These are phyloP conservation scores for Lophura nycthemera DNA, from an alignment of 2,113 vertebrate genomes.

Conservation along the genomic window DNA sequence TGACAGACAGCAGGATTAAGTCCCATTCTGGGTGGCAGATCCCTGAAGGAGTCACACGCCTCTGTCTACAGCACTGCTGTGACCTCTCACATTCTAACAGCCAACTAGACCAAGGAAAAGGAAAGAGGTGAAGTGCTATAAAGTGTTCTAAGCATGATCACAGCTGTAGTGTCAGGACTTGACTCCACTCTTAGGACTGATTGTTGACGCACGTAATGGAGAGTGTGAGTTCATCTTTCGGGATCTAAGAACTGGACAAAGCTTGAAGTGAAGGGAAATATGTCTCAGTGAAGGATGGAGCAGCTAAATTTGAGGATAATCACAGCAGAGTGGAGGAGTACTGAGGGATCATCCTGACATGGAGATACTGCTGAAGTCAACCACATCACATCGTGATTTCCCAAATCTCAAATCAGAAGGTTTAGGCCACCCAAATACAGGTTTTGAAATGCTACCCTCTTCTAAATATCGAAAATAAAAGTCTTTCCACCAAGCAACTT, in stretches of 20 bases:
- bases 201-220: background rate
- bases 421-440: background rate
- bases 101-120: background rate
- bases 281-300: background rate
- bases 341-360: background rate
- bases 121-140: background rate
- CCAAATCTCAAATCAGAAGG: background rate
- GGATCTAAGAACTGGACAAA: background rate
- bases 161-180: background rate
- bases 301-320: background rate
- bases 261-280: background rate
- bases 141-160: background rate
- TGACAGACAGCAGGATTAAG: background rate
- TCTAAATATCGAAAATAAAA: background rate
- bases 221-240: background rate
- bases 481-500: background rate
- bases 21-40: background rate
- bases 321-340: background rate
- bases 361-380: background rate
- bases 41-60: background rate
- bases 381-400: background rate
- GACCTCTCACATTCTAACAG: background rate
- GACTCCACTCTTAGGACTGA: background rate
- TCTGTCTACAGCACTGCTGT: background rate
- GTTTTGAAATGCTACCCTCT: background rate